Evolutionary conservation across 2,797 vertebrate genomes (phyloP).

Genomic region (Tolypeutes matacus): DNA sequence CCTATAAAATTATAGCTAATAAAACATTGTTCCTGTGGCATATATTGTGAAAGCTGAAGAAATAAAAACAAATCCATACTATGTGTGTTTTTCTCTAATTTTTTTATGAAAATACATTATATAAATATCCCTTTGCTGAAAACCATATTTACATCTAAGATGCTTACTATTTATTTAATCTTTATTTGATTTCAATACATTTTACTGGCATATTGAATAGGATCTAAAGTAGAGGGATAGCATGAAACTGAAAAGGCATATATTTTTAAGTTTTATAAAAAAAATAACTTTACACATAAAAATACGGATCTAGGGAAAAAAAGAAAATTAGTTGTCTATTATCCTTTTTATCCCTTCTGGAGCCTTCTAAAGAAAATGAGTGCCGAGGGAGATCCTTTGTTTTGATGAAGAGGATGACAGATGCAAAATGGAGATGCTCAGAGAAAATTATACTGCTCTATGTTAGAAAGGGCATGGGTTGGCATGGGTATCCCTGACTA

Average conservation of each 20-base stretch:
- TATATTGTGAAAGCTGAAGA: slow-evolving; percentile 17
- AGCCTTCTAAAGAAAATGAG: neutral
- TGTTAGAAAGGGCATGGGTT: neutral
- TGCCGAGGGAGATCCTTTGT: neutral
- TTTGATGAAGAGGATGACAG: neutral
- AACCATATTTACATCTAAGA: neutral
- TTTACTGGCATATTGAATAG: slow-evolving; percentile 45
- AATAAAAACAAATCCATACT: slow-evolving; percentile 30
- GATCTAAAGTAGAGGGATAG: neutral
- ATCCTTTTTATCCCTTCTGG: neutral
- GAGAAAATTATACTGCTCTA: neutral
- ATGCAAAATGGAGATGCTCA: neutral
- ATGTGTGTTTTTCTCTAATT: neutral
- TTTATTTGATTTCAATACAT: slow-evolving; percentile 43
- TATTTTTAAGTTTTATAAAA: slow-evolving; percentile 9
- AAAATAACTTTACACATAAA: neutral
- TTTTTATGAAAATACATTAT: slow-evolving; percentile 55
- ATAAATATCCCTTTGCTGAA: slow-evolving; percentile 33
- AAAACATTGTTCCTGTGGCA: neutral
- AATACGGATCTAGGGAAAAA: neutral
- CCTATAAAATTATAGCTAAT: neutral
- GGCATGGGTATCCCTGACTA: neutral
- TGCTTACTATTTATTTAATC: neutral
- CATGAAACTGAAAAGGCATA: slow-evolving; percentile 17
- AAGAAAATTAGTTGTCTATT: neutral